These are phyloP conservation scores for Tetranychus truncatus DNA, from an alignment of 2,888 invertebrate species.

Conservation along the genomic window DNA sequence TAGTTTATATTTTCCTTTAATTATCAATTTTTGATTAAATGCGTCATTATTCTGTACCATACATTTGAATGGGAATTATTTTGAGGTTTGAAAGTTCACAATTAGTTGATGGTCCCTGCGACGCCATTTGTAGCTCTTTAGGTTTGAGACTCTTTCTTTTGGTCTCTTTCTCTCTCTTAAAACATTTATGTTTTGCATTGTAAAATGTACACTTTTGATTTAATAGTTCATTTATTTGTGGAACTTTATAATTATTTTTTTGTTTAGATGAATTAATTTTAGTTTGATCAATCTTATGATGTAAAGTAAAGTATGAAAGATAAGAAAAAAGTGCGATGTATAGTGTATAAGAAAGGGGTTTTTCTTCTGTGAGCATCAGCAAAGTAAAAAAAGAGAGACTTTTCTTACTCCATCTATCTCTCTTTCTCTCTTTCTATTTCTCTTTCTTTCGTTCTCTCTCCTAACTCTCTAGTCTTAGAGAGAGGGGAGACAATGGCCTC, in stretches of 20 bases:
- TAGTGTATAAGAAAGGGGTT: not conserved
- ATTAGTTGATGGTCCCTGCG: no score
- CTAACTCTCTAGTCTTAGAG: not conserved
- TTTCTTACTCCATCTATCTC: conserved; percentile 5
- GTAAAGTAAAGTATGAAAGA: not conserved
- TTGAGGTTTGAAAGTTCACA: no score
- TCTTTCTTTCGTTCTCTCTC: conserved; percentile 2
- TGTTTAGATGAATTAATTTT: not conserved
- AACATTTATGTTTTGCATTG: not conserved
- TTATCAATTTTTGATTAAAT: no score
- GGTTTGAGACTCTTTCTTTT: no score
- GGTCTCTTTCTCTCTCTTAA: no score
- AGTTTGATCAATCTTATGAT: not conserved
- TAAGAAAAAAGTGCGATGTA: not conserved
- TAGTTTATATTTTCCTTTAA: no score
- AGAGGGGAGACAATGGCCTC: conserved; percentile 4
- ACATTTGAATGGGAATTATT: no score
- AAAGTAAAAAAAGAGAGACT: conserved; percentile 2
- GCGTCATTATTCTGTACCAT: no score
- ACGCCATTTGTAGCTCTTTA: no score
- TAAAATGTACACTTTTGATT: not conserved
- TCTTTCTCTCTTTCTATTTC: not conserved
- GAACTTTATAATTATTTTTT: not conserved
- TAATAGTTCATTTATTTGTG: not conserved
- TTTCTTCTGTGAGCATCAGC: not conserved